Conservation (phyloP, 2,797 vertebrate genomes). For the Dicrostonyx torquatus region DNA sequence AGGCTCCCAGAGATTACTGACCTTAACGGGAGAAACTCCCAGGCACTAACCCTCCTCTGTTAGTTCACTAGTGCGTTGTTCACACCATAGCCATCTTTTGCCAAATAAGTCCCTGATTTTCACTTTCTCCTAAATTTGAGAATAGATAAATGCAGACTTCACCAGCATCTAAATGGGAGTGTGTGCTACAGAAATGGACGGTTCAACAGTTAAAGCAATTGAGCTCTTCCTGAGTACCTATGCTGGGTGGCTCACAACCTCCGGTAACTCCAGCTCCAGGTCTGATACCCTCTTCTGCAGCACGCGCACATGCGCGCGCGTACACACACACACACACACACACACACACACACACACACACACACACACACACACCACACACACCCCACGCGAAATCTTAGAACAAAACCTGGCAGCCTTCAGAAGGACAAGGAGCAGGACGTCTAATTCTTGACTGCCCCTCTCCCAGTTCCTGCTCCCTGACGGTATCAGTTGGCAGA, state of each 20-base stretch:
- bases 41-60: constrained; percentile 6
- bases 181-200: not conserved
- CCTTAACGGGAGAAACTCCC: constrained; percentile 36
- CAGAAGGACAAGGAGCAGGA: not conserved
- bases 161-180: constrained; percentile 30
- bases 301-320: too few species aligned
- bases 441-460: not conserved
- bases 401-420: not conserved
- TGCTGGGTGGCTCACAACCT: not conserved
- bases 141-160: constrained; percentile 40
- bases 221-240: not conserved
- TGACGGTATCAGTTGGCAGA: not conserved
- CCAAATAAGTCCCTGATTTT: not conserved
- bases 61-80: not conserved
- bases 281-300: not conserved
- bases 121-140: not conserved
- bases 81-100: not conserved
- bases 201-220: not conserved
- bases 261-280: not conserved
- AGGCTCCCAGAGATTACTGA: constrained; percentile 70
- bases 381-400: not conserved
- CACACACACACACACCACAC: not conserved
- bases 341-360: not conserved
- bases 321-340: not conserved
- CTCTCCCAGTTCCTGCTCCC: not conserved